phyloP scores from a whole-genome alignment of 2,113 vertebrate genomes.

The Pontoporia blainvillei region DNA sequence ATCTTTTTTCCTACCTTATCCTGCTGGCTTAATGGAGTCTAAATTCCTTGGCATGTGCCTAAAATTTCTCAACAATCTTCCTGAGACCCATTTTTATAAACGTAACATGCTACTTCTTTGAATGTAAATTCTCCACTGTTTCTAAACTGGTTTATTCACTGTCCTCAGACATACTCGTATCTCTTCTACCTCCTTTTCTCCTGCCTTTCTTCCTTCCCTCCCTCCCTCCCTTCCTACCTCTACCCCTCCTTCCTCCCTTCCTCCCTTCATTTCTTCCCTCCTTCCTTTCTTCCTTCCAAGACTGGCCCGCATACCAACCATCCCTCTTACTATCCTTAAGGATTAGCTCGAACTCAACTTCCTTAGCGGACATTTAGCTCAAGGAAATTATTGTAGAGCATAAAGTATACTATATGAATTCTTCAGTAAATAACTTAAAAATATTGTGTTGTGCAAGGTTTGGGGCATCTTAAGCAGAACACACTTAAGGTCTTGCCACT shows the following conservation, averaged over 20 bases:
- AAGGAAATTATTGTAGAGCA: background rate
- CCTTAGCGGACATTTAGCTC: background rate
- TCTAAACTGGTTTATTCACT: background rate
- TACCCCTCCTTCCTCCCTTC: accelerated
- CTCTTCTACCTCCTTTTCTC: background rate
- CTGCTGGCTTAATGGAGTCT: background rate
- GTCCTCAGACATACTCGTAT: background rate
- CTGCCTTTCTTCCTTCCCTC: background rate
- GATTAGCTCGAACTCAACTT: background rate
- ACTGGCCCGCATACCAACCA: background rate
- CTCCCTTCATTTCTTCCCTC: background rate
- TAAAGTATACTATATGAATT: background rate
- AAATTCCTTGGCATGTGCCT: background rate
- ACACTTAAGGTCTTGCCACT: background rate
- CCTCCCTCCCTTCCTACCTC: background rate
- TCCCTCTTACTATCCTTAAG: background rate
- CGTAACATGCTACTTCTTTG: background rate
- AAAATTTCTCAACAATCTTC: background rate
- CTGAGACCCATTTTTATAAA: background rate
- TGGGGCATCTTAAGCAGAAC: background rate
- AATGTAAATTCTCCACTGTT: background rate
- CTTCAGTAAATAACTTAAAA: background rate
- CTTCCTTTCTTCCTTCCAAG: background rate
- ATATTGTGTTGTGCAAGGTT: background rate
- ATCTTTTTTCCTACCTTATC: background rate